Percentiles rank a stretch among this genome's conserved stretches.
Evolutionary conservation across 2,113 vertebrate species (phyloP).

Genomic region (Bufo bufo): DNA sequence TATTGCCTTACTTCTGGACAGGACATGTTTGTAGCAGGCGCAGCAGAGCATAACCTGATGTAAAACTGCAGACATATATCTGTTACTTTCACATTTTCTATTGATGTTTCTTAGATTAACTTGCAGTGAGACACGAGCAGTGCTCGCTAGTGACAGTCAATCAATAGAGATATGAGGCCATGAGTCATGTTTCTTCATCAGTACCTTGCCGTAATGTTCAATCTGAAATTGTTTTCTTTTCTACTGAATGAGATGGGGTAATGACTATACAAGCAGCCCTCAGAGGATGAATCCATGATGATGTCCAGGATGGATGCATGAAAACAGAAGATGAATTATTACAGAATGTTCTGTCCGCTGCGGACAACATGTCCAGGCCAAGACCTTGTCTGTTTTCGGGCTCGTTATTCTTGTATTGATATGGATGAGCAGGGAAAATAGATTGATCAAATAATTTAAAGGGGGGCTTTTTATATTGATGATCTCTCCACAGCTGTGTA

Average conservation of each 20-base stretch:
- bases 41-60: conserved; percentile 3
- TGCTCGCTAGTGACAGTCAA: conserved; percentile 61
- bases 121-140: conserved; percentile 62
- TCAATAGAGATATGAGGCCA: conserved; percentile 62
- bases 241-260: conserved; percentile 57
- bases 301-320: conserved; percentile 41
- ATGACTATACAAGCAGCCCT: conserved; percentile 46
- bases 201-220: conserved; percentile 60
- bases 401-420: background rate
- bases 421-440: background rate
- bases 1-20: conserved; percentile 58
- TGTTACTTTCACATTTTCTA: conserved; percentile 60
- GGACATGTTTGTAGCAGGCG: conserved; percentile 54
- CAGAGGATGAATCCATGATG: conserved; percentile 46
- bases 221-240: conserved; percentile 65
- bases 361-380: background rate
- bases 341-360: conserved; percentile 17
- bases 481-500: too few relatives aligned
- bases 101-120: conserved; percentile 61
- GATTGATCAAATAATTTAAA: background rate
- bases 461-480: too few relatives aligned
- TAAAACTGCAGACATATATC: conserved; percentile 53
- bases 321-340: conserved; percentile 25
- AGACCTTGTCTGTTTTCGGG: background rate
- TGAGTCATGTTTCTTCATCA: conserved; percentile 65